phyloP scores from a whole-genome alignment of 2,113 vertebrate genomes.

The Cathartes aura region DNA sequence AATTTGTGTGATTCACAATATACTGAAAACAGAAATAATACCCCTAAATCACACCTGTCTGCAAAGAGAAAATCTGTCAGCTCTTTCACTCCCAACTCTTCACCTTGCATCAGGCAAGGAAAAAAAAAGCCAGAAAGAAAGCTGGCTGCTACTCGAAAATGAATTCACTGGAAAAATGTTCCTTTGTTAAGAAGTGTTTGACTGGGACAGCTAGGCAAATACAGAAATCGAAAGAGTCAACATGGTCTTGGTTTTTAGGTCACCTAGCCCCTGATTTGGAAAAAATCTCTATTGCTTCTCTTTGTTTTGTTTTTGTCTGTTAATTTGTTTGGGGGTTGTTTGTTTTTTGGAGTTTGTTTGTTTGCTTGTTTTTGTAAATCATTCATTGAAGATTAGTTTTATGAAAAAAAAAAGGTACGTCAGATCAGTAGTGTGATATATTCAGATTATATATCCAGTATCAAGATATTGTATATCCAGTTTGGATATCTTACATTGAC shows the following conservation, averaged over 20 bases:
- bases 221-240: not conserved
- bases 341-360: accelerated
- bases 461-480: not conserved
- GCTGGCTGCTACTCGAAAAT: not conserved
- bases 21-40: slow-evolving; percentile 29
- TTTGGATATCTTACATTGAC: not conserved
- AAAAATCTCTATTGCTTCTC: not conserved
- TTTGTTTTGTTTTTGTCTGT: not conserved
- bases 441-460: not conserved
- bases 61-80: slow-evolving; percentile 6
- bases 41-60: slow-evolving; percentile 25
- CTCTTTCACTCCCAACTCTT: slow-evolving; percentile 22
- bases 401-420: not conserved
- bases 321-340: not conserved
- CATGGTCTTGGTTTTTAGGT: not conserved
- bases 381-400: not conserved
- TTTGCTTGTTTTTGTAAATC: not conserved
- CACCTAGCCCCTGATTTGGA: not conserved
- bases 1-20: not conserved
- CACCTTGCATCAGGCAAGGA: not conserved
- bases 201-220: not conserved
- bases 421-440: not conserved
- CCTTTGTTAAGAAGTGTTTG: not conserved
- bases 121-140: not conserved
- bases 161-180: not conserved